These are phyloP conservation scores for Drosophila oshimai DNA, from an alignment of 1,140 invertebrate genomes.

Conservation along the genomic window DNA sequence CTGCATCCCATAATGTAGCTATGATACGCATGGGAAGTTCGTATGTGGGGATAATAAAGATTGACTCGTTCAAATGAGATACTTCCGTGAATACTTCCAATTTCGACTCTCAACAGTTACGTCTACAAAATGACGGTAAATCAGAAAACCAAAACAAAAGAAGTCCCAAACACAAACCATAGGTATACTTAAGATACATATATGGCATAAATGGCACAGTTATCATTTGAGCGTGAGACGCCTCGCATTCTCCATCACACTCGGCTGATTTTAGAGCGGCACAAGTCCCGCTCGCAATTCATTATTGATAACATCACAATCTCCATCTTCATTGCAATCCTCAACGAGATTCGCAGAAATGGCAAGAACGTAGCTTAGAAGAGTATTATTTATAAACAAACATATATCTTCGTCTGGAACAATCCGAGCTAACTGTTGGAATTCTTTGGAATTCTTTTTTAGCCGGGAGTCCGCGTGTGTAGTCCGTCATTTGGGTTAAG, in stretches of 20 bases:
- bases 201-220: conserved; percentile 7
- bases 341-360: not conserved
- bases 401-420: conserved; percentile 21
- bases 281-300: conserved; percentile 44
- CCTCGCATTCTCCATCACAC: conserved; percentile 40
- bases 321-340: not conserved
- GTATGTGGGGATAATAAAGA: conserved; percentile 25
- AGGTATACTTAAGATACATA: not conserved
- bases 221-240: conserved; percentile 32
- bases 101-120: conserved; percentile 12
- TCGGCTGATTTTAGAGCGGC: conserved; percentile 52
- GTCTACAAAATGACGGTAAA: not conserved
- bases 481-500: conserved; percentile 55
- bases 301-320: conserved; percentile 59
- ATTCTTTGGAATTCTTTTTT: conserved; percentile 27
- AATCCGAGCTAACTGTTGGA: conserved; percentile 39
- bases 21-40: conserved; percentile 24
- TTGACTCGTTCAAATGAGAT: conserved; percentile 10
- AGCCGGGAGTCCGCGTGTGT: conserved; percentile 25
- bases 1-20: conserved; percentile 10
- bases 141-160: conserved; percentile 12
- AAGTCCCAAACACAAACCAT: not conserved
- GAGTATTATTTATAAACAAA: not conserved
- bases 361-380: conserved; percentile 14
- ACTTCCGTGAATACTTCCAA: conserved; percentile 11